Evolutionary conservation across 2,888 invertebrate species (phyloP), one percentile per base, ranked within the genome.

Genomic region (Spilosoma lubricipeda): DNA sequence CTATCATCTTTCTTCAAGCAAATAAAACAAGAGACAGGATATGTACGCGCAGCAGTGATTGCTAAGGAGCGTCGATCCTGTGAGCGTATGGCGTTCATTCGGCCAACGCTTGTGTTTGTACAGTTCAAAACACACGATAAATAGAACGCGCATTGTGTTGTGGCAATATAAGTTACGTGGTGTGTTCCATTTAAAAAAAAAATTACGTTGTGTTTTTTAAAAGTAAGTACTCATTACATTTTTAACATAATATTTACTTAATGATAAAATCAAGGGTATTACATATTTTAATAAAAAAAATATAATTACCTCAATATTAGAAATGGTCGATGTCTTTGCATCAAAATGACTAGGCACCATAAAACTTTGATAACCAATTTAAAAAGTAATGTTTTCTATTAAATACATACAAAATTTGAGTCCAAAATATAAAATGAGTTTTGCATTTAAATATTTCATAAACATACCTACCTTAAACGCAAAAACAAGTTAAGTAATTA

Each of bases 21-120:
- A 83, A 85, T 86, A 86, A 83, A 86, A 85, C 77, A 78, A 80
- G 80, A 71, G 69, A 59, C 72, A 76, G 74, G 70, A 68, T 80
- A 78, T 82, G 73, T 71, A 74, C 73, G 77, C 76, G 71, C 67
- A 73, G 75, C 86, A 86, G 82, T 86, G 74, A 63, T 71, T 76
- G 77, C 64, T 71, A 81, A 83, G 85, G 82, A 81, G 80, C 74
- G 77, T 70, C 59, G 70, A 81, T 82, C 85, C 84, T 85, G 81
- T 77, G 76, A 71, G 70, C 65, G 72, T 76, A 64, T n/a, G 56
- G 56, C 72, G 27, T 23, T 67, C 66, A 36, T 70, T 42, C 72
- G 56, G 15, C 65, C 67, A 68, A 67, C 39, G 71, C 71, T 65
- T 72, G 71, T 72, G 77, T 77, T 77, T 73, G 74, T 73, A 72